Evolutionary conservation across 2,113 vertebrate genomes (phyloP), one percentile per base, ranked within the genome.

Genomic region (Oreocharis arfaki): DNA sequence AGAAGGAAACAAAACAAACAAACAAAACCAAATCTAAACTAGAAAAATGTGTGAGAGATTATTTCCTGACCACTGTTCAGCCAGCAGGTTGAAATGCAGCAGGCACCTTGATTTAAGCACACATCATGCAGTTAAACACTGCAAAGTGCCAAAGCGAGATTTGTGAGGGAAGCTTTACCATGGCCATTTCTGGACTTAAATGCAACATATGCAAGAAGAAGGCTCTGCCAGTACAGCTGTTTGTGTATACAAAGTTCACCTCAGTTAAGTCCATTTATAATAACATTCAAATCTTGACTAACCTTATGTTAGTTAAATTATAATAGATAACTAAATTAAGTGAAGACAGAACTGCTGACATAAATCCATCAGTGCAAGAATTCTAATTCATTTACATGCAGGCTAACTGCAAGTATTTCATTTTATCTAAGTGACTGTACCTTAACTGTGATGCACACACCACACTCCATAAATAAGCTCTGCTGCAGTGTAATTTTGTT

Each of bases 361-460:
- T 42, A 91, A 92, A 63, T 44, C n/a, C 15, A 91, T 10, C 64
- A 49, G 46, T 13, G 61, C 63, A 93, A 81, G 61, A 94, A 81
- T 67, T 82, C 63, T 90, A 60, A 10, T 7, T 28, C 52, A 69
- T 46, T 73, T 47, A 61, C 5, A 53, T 6, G 8, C 26, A 87
- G 68, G 82, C 68, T 94, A 96, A 94, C 84, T 88, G 83, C 93
- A 97, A 91, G 57, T 87, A 88, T 37, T 93, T 95, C 17, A 64
- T 93, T 95, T 64, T 89, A 93, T 77, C 19, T 18, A 76, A 87
- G 68, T 14, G 17, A 74, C 37, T 90, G 55, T 83, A 95, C 84
- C 68, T 95, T 89, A 89, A 93, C 71, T 77, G n/a, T 42, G 75
- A 88, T 85, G 37, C 65, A 76, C 9, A 4, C 64, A 93, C 27